Evolutionary conservation across 2,113 vertebrate species (phyloP).

Genomic region (Chaenocephalus aceratus): DNA sequence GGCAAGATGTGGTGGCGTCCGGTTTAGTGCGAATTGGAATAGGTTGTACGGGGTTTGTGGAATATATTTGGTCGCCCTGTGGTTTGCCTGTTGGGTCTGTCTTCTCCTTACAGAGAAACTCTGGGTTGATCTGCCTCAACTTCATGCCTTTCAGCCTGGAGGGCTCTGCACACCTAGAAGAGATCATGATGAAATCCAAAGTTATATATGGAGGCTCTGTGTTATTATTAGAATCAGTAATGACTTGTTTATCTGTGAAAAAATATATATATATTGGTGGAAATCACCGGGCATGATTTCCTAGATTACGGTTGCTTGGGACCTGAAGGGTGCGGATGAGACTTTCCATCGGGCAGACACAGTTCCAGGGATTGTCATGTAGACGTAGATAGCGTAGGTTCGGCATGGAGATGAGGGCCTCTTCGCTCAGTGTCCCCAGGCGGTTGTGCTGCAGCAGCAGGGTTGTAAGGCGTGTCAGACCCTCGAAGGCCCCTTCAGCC

Average conservation of each 20-base stretch:
- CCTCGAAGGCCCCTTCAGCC: constrained; percentile 89
- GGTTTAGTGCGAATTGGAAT: constrained; percentile 76
- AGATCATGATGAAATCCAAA: neutral
- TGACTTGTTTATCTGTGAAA: constrained; percentile 6
- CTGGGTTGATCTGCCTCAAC: constrained; percentile 87
- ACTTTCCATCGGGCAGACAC: constrained; percentile 90
- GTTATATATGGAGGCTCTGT: neutral
- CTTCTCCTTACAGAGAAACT: constrained; percentile 86
- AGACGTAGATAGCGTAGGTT: constrained; percentile 91
- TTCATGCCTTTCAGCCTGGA: constrained; percentile 84
- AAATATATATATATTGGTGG: neutral
- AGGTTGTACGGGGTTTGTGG: constrained; percentile 49
- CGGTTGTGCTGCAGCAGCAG: constrained; percentile 95
- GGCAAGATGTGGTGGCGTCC: constrained; percentile 88
- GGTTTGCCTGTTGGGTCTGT: neutral
- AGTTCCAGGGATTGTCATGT: constrained; percentile 95
- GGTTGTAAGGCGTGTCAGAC: constrained; percentile 89
- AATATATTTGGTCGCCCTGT: constrained; percentile 38
- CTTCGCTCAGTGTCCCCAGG: constrained; percentile 88
- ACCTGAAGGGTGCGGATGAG: constrained; percentile 92
- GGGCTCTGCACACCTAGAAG: constrained; percentile 86
- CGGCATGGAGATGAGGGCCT: constrained; percentile 89
- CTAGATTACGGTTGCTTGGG: constrained; percentile 92
- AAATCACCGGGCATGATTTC: constrained; percentile 89
- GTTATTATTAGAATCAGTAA: neutral